Conservation (phyloP, 1,140 invertebrate genomes). For the Drosophila punjabiensis region DNA sequence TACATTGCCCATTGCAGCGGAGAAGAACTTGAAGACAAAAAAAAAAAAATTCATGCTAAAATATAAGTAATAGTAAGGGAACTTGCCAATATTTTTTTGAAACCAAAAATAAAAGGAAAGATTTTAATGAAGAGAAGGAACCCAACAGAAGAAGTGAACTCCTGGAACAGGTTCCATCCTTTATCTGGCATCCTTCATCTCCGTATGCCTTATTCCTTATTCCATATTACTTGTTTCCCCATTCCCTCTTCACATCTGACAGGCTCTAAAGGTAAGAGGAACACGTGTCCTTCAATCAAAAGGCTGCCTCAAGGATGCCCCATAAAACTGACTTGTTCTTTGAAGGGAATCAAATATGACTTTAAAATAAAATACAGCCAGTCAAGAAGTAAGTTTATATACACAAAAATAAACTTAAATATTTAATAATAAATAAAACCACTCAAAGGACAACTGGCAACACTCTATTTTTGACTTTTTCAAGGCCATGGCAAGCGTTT, state of each 20-base stretch:
- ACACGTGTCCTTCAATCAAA: conserved; percentile 33
- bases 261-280: conserved; percentile 4
- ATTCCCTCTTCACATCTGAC: conserved; percentile 1
- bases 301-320: conserved; percentile 9
- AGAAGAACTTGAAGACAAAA: conserved; percentile 9
- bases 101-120: not conserved
- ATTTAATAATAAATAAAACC: not conserved
- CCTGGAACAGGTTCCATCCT: not conserved
- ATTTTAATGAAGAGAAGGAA: conserved; percentile 1
- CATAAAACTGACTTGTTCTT: conserved; percentile 1
- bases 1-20: conserved; percentile 34
- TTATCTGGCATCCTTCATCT: not conserved
- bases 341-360: not conserved
- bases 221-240: not conserved
- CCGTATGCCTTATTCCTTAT: not conserved
- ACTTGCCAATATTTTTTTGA: not conserved
- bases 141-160: not conserved
- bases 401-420: not conserved
- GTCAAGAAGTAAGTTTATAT: too few relatives aligned
- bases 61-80: not conserved
- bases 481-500: conserved; percentile 3
- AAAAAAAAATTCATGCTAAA: not conserved
- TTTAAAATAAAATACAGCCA: not conserved
- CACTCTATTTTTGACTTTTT: not conserved
- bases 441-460: not conserved